A percentile compares a stretch with the other conserved stretches of the same genome.
These are phyloP conservation scores for Lycocorax pyrrhopterus DNA, from an alignment of 2,113 vertebrate species.

Conservation along the genomic window DNA sequence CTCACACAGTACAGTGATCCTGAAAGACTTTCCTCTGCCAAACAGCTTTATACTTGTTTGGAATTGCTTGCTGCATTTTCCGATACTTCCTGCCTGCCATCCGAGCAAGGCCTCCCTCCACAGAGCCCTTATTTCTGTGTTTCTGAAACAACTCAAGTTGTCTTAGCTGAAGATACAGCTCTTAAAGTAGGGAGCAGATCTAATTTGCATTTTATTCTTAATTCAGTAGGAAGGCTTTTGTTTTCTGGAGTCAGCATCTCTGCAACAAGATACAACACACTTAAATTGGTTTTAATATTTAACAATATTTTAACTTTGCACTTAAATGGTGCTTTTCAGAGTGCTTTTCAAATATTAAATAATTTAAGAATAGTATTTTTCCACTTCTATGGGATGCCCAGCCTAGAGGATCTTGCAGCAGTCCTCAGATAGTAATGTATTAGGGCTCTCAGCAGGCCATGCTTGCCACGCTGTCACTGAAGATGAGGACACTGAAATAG, in stretches of 20 bases:
- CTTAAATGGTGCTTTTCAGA: slow-evolving; percentile 49
- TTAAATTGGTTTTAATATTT: slow-evolving; percentile 57
- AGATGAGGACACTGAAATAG: not conserved
- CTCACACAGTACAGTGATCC: slow-evolving; percentile 10
- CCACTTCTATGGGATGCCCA: slow-evolving; percentile 10
- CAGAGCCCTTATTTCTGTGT: not conserved
- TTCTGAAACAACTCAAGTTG: not conserved
- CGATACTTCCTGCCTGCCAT: slow-evolving; percentile 39
- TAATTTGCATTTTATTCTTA: slow-evolving; percentile 39
- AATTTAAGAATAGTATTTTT: slow-evolving; percentile 19
- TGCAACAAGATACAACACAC: slow-evolving; percentile 41
- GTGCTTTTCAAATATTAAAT: slow-evolving; percentile 39
- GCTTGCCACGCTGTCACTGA: not conserved
- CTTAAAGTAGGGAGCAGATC: not conserved
- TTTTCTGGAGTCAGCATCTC: slow-evolving; percentile 54
- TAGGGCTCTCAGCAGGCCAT: not conserved
- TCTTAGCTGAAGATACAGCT: not conserved
- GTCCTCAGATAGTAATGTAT: not conserved
- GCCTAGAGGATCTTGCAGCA: not conserved
- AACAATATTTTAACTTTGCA: slow-evolving; percentile 53
- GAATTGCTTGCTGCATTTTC: slow-evolving; percentile 12
- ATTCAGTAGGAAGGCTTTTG: slow-evolving; percentile 33
- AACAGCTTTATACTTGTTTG: slow-evolving; percentile 7
- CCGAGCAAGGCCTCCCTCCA: not conserved
- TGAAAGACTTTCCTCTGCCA: slow-evolving; percentile 9